Evolutionary conservation across 92 coral and sea anemone species (phyloP).

Genomic region (Palythoa grandiflora): DNA sequence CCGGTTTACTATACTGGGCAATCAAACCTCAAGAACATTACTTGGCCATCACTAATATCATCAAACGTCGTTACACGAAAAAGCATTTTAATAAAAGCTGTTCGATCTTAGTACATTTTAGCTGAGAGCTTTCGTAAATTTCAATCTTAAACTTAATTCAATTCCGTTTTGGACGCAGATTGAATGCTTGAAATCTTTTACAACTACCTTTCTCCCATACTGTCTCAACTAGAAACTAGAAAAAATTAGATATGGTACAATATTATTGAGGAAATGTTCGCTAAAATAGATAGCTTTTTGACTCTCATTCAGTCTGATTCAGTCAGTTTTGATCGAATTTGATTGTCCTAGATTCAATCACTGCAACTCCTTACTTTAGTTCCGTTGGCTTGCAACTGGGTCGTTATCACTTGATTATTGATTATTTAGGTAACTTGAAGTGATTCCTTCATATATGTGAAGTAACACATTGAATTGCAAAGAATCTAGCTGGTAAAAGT

Average conservation of each 20-base stretch:
- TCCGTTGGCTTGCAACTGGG: no score
- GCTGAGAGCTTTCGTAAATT: background rate
- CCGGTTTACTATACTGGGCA: conserved; percentile 12
- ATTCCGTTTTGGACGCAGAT: background rate
- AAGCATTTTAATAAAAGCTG: background rate
- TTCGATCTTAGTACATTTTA: background rate
- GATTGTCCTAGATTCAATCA: background rate
- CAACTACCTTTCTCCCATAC: background rate
- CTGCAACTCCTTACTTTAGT: background rate
- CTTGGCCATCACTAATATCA: background rate
- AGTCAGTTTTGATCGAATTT: background rate
- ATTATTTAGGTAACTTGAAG: no score
- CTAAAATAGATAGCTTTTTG: background rate
- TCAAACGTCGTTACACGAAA: background rate
- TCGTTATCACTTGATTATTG: no score
- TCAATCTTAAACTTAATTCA: background rate
- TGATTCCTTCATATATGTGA: background rate
- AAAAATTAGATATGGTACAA: background rate
- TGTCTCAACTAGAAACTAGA: background rate
- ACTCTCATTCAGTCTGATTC: background rate
- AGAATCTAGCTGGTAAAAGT: background rate
- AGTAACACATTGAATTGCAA: background rate
- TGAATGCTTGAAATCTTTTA: background rate
- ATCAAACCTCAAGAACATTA: conserved; percentile 5
- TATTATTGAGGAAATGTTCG: background rate